Base-by-base conservation (phyloP, 2,888 invertebrate genomes). In the Scaptomyza flava region DNA sequence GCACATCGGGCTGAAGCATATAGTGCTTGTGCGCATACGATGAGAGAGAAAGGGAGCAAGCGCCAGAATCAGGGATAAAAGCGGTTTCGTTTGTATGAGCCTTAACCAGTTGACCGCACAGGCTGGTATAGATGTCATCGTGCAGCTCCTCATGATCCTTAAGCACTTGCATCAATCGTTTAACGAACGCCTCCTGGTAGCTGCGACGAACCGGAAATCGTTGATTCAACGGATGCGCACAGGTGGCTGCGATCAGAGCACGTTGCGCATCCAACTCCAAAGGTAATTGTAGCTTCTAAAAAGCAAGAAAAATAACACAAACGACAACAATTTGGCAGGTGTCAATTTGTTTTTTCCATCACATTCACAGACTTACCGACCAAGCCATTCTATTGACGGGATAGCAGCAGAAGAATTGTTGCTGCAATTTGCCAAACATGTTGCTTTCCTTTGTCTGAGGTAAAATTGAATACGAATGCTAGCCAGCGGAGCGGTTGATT, bases 131-230 rank as follows among this genome's bases (percentile, higher is more conserved):
- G n/a, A 96, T 79, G 53, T 93, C 93, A 88, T 96, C 96, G 79
- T 94, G 93, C 7, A 96, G 91, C 85, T 95, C 95, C 71, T 93
- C 72, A 31, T 74, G 68, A 11, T 72, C 67, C 67, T 96, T 95
- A 45, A 96, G 91, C 87, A 92, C 87, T n/a, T 91, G 79, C 52
- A 96, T 93, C 2, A 96, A 75, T 70, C 92, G 92, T 89, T 95
- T 96, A 11, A 96, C 91, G 91, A 96, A 96, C 33, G 93, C 91
- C 84, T 93, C 93, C 71, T 94, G 93, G 89, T 96, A 96, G 38
- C 93, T 92, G 43, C 90, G 87, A 75, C 94, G 95, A 6, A 95
- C 81, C 2, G 96, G 96, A 91, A 93, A 94, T 67, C 93, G 92
- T 80, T 93, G 90, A 64, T 95, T 91, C 38, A 94, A 79, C 7